These are phyloP conservation scores for honey bee (Apis mellifera) DNA, from an alignment of 1,140 invertebrate species.

Conservation along the genomic window DNA sequence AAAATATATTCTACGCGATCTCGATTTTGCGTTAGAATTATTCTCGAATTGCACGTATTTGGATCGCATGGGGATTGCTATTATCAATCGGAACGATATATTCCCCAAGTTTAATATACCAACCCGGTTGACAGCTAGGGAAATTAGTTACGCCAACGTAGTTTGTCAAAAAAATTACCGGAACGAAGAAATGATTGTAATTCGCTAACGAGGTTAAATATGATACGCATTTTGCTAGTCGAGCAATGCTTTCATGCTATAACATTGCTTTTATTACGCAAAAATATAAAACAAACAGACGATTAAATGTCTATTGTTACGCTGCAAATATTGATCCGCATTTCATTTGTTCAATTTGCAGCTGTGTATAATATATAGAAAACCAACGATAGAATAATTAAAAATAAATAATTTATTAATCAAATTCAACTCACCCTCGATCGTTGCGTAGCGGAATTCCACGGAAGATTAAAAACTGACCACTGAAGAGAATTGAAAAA, in stretches of 20 bases:
- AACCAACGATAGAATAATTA: too few species aligned
- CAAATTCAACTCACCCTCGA: slow-evolving; percentile 40
- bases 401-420: not conserved
- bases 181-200: slow-evolving; percentile 3
- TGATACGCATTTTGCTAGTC: not conserved
- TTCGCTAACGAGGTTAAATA: not conserved
- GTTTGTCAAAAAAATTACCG: not conserved
- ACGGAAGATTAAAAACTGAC: slow-evolving; percentile 16
- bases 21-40: not conserved
- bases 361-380: not conserved
- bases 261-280: not conserved
- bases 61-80: not conserved
- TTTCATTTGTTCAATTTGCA: not conserved
- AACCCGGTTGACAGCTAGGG: not conserved
- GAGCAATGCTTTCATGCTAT: too few species aligned
- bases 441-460: slow-evolving; percentile 27
- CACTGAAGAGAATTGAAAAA: slow-evolving; percentile 31
- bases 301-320: too few species aligned
- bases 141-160: slow-evolving; percentile 12
- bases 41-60: not conserved
- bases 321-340: not conserved
- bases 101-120: not conserved
- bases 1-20: not conserved
- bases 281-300: not conserved
- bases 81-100: not conserved